Base-by-base conservation (phyloP, 2,888 invertebrate genomes). In the Trachelus troglodyta region DNA sequence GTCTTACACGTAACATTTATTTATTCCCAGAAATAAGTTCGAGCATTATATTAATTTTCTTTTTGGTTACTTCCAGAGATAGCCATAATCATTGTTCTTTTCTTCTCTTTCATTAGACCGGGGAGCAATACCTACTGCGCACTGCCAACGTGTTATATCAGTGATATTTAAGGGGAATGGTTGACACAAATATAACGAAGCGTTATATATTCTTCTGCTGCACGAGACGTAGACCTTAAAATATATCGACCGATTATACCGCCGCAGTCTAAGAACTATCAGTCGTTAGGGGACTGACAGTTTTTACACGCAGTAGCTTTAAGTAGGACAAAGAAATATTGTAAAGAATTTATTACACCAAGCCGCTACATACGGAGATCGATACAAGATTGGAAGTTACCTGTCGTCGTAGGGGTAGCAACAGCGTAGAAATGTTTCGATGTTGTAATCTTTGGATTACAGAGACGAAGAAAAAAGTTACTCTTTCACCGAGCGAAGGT, bases 401-500 rank as follows among this genome's bases (percentile, higher is more conserved):
- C 56, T 56, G 9, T 56, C 56, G 56, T 56, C 56, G 56, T 23
- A 56, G 9, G 56, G 56, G 56, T 56, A 23, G 56, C 23, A 23
- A 56, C 56, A 23, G 23, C 23, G 56, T 56, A 23, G 56, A 56
- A 56, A 56, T 9, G 23, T 56, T 56, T 56, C 56, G 56, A 56
- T 56, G 23, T 56, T 23, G 56, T 56, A 56, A 56, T 71, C 71
- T 71, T 31, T 71, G 71, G 71, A 71, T 88, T 90, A 80, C 92
- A 95, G 95, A 95, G 95, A 94, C 94, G 94, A 93, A 92, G 95
- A 94, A 94, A 93, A 93, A 94, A 94, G 92, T 94, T 95, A 93
- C 96, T 95, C 93, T 96, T 97, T 94, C 95, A 96, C 93, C 94
- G 96, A 94, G 95, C 96, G 94, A 97, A 97, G 93, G 95, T 96